Base-by-base conservation (phyloP, 2,797 vertebrate genomes). In the Paramormyrops hopkinsi region DNA sequence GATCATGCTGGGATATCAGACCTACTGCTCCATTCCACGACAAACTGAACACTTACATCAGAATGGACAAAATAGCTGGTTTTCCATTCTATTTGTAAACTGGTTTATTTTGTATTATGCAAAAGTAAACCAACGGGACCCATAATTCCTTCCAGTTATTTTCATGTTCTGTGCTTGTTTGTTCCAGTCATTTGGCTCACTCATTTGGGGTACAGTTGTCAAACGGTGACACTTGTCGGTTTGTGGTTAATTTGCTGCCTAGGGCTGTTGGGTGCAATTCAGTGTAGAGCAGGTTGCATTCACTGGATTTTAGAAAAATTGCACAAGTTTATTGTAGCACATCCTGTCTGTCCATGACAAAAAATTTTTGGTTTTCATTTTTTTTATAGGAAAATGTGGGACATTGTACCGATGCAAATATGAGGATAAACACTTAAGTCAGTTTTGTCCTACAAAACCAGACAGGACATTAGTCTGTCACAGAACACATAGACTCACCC, bases 371-470 rank as follows among this genome's bases (percentile, higher is more conserved):
- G 33, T 76, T 76, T 76, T 41, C 73, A 76, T 44, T 41, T 76
- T 73, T 5, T 41, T 19, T 76, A 76, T 5, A 76, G 29, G 37
- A 76, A 76, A 76, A 76, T 76, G 14, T 41, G 25, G 73, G 73
- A 76, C 73, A 41, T 44, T 4, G 37, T 76, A 44, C 29, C 2
- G 73, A 76, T 44, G 33, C 37, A 41, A 44, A 44, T 76, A 76
- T 76, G 73, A 37, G 73, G 73, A 76, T 76, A 44, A 76, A 76
- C 73, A 41, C 33, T 76, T 76, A 76, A 76, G 73, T 76, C 73
- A 41, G 73, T 76, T 37, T 37, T 76, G 73, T 76, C 73, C 73
- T 76, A 76, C 73, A 76, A 76, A 76, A 76, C 73, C 73, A 76
- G 73, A 44, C 1, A 76, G 73, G 73, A 44, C 37, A 76, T 76